Evolutionary conservation across 2,888 invertebrate genomes (phyloP).

Genomic region (Homarus gammarus): DNA sequence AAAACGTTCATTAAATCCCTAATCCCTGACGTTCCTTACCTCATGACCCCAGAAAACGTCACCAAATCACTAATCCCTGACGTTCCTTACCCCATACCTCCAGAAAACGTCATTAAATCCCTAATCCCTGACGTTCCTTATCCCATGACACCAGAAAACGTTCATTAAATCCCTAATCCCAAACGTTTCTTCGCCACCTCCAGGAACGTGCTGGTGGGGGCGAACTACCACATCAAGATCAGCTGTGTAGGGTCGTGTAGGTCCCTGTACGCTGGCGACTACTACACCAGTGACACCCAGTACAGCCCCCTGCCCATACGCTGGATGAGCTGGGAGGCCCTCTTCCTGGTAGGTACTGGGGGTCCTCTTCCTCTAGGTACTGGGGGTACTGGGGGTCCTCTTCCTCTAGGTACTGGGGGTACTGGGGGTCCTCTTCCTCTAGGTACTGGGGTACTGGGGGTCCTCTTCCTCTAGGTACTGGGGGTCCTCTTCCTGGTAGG

Average conservation of each 20-base stretch:
- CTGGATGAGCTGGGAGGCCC: constrained; percentile 94
- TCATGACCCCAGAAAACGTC: too few species aligned
- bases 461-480: neutral
- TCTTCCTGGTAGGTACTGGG: constrained; percentile 83
- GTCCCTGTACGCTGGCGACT: constrained; percentile 71
- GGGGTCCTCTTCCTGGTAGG: neutral
- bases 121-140: too few species aligned
- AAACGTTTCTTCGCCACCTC: neutral
- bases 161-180: neutral
- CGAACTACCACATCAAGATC: constrained; percentile 51
- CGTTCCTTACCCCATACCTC: neutral
- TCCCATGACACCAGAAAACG: too few species aligned
- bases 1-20: too few species aligned
- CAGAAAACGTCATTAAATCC: too few species aligned
- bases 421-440: neutral
- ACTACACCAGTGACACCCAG: constrained; percentile 36
- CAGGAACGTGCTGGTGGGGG: constrained; percentile 68
- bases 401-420: neutral
- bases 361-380: neutral
- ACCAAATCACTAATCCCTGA: neutral
- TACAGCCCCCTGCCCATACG: constrained; percentile 83
- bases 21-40: too few species aligned
- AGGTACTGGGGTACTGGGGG: neutral
- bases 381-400: neutral
- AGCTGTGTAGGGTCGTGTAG: constrained; percentile 68